Evolutionary conservation across 2,888 invertebrate genomes (phyloP), one percentile per base, ranked within the genome.

Genomic region (Amphimallon solstitiale): DNA sequence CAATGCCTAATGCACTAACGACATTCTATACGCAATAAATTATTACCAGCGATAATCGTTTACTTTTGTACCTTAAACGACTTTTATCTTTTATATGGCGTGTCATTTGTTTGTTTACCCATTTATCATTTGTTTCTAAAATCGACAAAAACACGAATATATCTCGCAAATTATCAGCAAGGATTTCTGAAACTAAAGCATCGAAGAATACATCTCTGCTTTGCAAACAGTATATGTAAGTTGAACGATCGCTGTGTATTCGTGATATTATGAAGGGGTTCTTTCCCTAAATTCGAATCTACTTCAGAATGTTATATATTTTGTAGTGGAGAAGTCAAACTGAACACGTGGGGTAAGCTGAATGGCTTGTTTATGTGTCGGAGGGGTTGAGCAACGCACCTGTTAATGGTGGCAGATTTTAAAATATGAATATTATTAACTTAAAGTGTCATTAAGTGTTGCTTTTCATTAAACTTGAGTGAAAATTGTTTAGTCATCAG

Each of bases 321-420:
- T 70, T 70, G 62, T 70, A 70, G 70, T 70, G 70, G 67, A 64
- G 69, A 65, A 70, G 70, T 70, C 70, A 70, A 70, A 69, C 65
- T 69, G 65, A 51, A 70, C 61, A 56, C 29, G 29, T 29, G 63
- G 68, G 64, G 51, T 61, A 46, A 45, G 34, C 60, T 65, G 70
- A 67, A 63, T 66, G 66, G 68, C 70, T 63, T 68, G 65, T 68
- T 70, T 70, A 61, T 66, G 65, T 67, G 66, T 63, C 64, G 52
- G 65, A 59, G 63, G 67, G 65, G 56, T 49, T 43, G 52, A 51
- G 45, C 45, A n/a, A 64, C 65, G 70, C 70, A 70, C 70, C 70
- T 70, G 70, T 70, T 70, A 70, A 70, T 69, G 61, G 67, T 64
- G 46, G 66, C 61, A 49, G 67, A 67, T 68, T 70, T 70, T 63